These are phyloP conservation scores for Liasis olivaceus DNA, from an alignment of 2,797 vertebrate species.

Conservation along the genomic window DNA sequence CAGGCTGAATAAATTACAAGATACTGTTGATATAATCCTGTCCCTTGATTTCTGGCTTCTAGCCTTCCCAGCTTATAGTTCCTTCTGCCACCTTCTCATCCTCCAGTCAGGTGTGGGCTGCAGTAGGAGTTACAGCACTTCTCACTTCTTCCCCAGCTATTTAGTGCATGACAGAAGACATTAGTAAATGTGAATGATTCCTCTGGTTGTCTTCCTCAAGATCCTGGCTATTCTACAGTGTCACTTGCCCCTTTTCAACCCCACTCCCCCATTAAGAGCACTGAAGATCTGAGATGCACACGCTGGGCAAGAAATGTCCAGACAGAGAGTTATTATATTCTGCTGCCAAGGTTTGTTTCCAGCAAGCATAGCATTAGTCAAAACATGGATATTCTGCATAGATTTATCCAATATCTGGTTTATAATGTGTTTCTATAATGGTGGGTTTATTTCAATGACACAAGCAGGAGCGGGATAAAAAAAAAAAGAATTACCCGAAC, in stretches of 20 bases:
- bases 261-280: background rate
- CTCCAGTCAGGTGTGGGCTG: background rate
- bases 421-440: conserved; percentile 9
- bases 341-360: background rate
- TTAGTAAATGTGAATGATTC: background rate
- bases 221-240: too few relatives aligned
- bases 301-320: background rate
- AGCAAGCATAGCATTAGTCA: accelerated
- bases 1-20: background rate
- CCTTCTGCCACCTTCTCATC: background rate
- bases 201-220: background rate
- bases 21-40: background rate
- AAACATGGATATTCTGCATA: background rate
- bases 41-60: background rate
- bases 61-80: background rate
- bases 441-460: background rate
- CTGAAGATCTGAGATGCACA: background rate
- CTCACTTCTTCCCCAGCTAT: background rate
- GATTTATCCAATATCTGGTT: background rate
- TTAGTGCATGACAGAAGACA: background rate
- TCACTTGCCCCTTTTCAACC: background rate
- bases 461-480: background rate
- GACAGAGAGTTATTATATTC: background rate
- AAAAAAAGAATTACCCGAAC: background rate
- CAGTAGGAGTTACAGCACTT: background rate